Evolutionary conservation across 2,797 vertebrate genomes (phyloP).

Genomic region (Acipenser ruthenus): DNA sequence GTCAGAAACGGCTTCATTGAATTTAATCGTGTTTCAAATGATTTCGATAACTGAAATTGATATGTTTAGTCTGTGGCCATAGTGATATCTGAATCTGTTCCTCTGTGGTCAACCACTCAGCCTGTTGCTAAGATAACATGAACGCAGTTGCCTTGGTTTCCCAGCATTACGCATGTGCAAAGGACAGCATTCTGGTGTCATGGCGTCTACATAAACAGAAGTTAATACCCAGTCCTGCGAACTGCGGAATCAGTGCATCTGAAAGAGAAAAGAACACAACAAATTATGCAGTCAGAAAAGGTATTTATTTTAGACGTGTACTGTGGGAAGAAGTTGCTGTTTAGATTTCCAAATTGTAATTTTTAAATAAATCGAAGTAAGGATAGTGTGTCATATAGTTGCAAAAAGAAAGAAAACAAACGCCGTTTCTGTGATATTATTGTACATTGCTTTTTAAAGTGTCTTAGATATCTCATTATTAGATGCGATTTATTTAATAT

Average conservation of each 20-base stretch:
- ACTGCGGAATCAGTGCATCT: constrained; percentile 9
- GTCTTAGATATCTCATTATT: too few relatives aligned
- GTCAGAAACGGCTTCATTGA: too few relatives aligned
- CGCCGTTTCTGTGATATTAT: too few relatives aligned
- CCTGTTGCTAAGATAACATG: constrained; percentile 51
- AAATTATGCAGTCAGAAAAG: constrained; percentile 50
- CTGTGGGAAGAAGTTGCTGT: too few relatives aligned
- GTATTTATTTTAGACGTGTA: constrained; percentile 25
- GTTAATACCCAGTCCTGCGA: background rate
- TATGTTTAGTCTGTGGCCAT: constrained; percentile 19
- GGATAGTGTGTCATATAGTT: too few relatives aligned
- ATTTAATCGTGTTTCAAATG: too few relatives aligned
- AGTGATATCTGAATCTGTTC: constrained; percentile 27
- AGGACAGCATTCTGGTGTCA: constrained; percentile 20
- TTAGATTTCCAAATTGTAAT: too few relatives aligned
- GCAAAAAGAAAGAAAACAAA: too few relatives aligned
- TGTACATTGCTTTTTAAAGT: too few relatives aligned
- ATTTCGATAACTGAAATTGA: background rate
- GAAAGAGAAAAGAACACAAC: background rate
- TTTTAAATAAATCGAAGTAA: too few relatives aligned
- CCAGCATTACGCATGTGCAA: constrained; percentile 42
- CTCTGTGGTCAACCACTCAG: constrained; percentile 30
- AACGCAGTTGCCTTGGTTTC: constrained; percentile 48
- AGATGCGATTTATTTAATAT: too few relatives aligned
- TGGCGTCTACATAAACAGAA: constrained; percentile 43